A percentile compares a stretch with the other conserved stretches of the same genome.
Evolutionary conservation across 2,888 invertebrate species (phyloP).

Genomic region (Lasioglossum lativentre): DNA sequence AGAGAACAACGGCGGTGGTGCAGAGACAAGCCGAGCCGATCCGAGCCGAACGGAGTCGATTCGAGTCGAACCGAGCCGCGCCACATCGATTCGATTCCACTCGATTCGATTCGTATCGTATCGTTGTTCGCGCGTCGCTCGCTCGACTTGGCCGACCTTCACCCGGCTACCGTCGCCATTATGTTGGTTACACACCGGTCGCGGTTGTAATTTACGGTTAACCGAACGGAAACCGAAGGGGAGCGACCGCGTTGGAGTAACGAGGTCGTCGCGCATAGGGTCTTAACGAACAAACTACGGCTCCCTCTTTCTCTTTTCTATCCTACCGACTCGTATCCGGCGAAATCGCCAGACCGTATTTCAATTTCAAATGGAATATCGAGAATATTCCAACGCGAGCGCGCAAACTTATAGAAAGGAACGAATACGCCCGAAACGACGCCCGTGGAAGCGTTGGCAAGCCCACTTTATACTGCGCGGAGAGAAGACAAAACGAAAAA

Average conservation of each 20-base stretch:
- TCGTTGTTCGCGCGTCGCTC: slow-evolving; percentile 54
- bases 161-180: slow-evolving; percentile 82
- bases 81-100: slow-evolving; percentile 6
- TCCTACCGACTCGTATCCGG: background rate
- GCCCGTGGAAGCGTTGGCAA: background rate
- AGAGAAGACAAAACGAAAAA: slow-evolving; percentile 6
- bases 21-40: background rate
- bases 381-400: background rate
- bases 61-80: background rate
- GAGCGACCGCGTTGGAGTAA: slow-evolving; percentile 74
- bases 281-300: slow-evolving; percentile 70
- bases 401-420: no score
- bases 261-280: slow-evolving; percentile 72
- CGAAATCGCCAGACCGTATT: slow-evolving; percentile 25
- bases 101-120: slow-evolving; percentile 40
- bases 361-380: background rate
- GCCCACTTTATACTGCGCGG: slow-evolving; percentile 4
- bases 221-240: slow-evolving; percentile 82
- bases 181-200: slow-evolving; percentile 81
- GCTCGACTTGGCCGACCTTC: slow-evolving; percentile 82
- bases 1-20: background rate
- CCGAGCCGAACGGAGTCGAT: background rate
- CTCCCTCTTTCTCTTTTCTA: slow-evolving; percentile 48
- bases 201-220: slow-evolving; percentile 83
- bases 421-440: no score